phyloP scores from a whole-genome alignment of 2,797 vertebrate genomes.

The Diglossa cyanea region DNA sequence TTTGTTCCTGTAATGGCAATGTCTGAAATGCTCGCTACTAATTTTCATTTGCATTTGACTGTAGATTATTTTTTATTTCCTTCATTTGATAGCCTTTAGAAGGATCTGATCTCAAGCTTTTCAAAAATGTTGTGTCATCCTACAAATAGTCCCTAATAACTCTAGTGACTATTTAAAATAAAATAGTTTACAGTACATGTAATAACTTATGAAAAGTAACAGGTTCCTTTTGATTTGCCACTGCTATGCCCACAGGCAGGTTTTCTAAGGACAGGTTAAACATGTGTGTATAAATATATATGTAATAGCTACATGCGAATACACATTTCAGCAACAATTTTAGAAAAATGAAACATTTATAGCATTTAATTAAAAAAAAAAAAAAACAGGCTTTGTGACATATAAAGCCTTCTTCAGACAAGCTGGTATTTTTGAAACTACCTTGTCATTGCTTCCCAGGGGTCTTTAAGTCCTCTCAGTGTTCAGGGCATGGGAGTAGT shows the following conservation, averaged over 20 bases:
- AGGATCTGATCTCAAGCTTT: not conserved
- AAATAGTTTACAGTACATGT: not conserved
- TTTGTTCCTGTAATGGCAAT: not conserved
- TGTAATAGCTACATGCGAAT: not conserved
- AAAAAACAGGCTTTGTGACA: not conserved
- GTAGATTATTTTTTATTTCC: not conserved
- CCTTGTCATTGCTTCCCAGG: not conserved
- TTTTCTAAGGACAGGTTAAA: not conserved
- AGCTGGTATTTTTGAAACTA: not conserved
- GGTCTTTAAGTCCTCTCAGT: not conserved
- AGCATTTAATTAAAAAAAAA: not conserved
- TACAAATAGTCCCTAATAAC: not conserved
- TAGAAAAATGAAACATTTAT: not conserved
- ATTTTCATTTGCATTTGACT: not conserved
- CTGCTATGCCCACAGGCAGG: not conserved
- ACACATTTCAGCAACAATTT: not conserved
- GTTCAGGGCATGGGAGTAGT: not conserved
- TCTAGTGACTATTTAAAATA: not conserved
- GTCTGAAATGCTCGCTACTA: not conserved
- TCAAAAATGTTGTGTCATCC: not conserved
- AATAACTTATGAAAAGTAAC: not conserved
- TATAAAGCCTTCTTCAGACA: not conserved
- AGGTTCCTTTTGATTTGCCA: not conserved
- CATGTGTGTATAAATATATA: not conserved
- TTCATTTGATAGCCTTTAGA: not conserved